Evolutionary conservation across 1,140 invertebrate species (phyloP), one percentile per base, ranked within the genome.

Genomic region (Heliconius melpomene): DNA sequence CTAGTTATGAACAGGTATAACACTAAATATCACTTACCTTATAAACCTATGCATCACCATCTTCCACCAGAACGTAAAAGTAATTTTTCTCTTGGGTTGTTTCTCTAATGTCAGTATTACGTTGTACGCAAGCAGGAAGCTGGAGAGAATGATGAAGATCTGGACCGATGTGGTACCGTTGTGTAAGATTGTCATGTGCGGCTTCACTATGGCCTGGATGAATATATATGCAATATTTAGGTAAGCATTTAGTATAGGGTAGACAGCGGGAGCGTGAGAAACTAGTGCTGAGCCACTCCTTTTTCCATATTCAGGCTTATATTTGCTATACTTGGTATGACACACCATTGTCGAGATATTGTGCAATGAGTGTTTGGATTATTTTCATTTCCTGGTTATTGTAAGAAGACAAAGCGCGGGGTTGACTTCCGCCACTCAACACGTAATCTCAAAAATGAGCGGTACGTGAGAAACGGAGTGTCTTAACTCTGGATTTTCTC

Each of bases 41-140:
- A 83, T 50, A 11, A 90, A 38, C 46, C 90, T 79, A n/a, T 86
- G 85, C n/a, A 90, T 26, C 1, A 90, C 3, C 1, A 82, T 75
- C 20, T 79, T 83, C 16, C 84, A 86, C 54, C 88, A 84, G 36
- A 87, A 73, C 1, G 7, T 46, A 11, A 90, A 29, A 26, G 77
- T 77, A 16, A 85, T 60, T n/a, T 83, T 79, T 54, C 83, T 86
- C 60, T 88, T 77, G 0, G 83, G 82, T 23, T 87, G 73, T 1
- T 54, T 79, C 6, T 87, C 80, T 5, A 79, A 11, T 20, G 82
- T 38, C 13, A 86, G 80, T 32, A 92, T 74, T 52, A 91, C 78
- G 75, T 90, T 88, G 83, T 90, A 87, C 5, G 83, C 84, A 23
- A 90, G 81, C 60, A 92, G 85, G 82, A 92, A 92, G 72, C 82